Percentiles rank a stretch among this genome's conserved stretches.
These are phyloP conservation scores for Chymomyza procnemis DNA, from an alignment of 2,888 invertebrate genomes.

Conservation along the genomic window DNA sequence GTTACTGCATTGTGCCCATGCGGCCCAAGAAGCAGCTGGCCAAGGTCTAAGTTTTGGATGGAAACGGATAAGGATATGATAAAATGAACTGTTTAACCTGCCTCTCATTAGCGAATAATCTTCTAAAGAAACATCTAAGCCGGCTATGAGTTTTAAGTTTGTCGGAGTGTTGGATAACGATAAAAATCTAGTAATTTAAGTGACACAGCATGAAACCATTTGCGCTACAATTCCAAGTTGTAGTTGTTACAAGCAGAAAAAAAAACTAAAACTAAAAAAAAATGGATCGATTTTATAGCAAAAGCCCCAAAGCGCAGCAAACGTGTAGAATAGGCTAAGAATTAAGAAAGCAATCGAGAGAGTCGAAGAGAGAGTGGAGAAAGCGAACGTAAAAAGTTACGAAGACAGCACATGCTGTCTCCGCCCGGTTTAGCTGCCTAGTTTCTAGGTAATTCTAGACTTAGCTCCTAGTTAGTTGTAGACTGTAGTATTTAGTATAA, in stretches of 20 bases:
- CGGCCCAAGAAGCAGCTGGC: conserved; percentile 80
- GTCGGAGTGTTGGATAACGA: neutral
- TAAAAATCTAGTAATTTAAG: conserved; percentile 12
- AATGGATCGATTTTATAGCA: conserved; percentile 78
- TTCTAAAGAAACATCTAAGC: conserved; percentile 24
- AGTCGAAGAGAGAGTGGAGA: conserved; percentile 27
- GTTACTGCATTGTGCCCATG: conserved; percentile 90
- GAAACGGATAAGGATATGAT: neutral
- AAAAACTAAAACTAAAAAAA: too few relatives aligned
- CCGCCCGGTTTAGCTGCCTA: neutral
- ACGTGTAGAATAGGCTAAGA: conserved; percentile 8
- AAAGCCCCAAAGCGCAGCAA: neutral
- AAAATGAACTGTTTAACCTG: neutral
- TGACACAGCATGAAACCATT: conserved; percentile 54
- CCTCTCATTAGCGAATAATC: neutral
- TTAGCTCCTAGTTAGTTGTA: conserved; percentile 1
- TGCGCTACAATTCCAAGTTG: conserved; percentile 54
- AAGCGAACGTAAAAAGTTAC: conserved; percentile 9
- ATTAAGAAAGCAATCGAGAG: too few relatives aligned
- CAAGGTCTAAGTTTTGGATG: conserved; percentile 72
- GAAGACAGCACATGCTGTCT: neutral
- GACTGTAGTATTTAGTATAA: neutral
- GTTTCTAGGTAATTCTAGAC: neutral
- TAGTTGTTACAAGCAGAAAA: conserved; percentile 74
- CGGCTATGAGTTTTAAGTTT: conserved; percentile 34